Evolutionary conservation across 2,888 invertebrate genomes (phyloP).

Genomic region (Melinaea marsaeus): DNA sequence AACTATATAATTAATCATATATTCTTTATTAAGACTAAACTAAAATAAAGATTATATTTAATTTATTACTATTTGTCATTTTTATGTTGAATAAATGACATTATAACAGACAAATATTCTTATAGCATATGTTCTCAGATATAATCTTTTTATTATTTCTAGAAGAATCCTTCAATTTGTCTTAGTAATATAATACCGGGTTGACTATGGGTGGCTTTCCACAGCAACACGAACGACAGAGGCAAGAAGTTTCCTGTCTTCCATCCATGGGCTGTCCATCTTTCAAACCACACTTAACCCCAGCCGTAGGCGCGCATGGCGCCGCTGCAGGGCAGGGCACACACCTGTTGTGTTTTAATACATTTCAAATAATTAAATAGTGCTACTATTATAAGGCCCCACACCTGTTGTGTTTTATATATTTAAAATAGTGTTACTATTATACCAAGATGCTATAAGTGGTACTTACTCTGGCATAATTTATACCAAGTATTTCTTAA

Average conservation of each 20-base stretch:
- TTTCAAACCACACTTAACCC: constrained; percentile 54
- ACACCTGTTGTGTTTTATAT: constrained; percentile 43
- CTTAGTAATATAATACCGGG: constrained; percentile 45
- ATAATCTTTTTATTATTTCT: no score
- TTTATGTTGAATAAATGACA: no score
- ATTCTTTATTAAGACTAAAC: no score
- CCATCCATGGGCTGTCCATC: constrained; percentile 54
- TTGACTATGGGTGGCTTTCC: constrained; percentile 54
- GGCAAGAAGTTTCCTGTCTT: constrained; percentile 54
- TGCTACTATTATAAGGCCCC: constrained; percentile 39
- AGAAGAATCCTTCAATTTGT: not conserved
- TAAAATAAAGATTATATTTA: constrained; percentile 11
- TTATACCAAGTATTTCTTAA: constrained; percentile 43
- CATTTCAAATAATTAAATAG: no score
- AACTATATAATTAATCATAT: no score
- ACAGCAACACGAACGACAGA: constrained; percentile 63
- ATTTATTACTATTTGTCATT: not conserved
- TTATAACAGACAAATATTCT: no score
- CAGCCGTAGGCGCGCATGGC: constrained; percentile 57
- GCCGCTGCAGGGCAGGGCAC: constrained; percentile 59
- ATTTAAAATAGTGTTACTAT: no score
- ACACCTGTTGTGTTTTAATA: constrained; percentile 43
- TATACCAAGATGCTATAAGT: no score
- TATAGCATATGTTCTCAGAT: no score
- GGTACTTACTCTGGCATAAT: constrained; percentile 71